Evolutionary conservation across 2,888 invertebrate genomes (phyloP).

Genomic region (Orchestes rusci): DNA sequence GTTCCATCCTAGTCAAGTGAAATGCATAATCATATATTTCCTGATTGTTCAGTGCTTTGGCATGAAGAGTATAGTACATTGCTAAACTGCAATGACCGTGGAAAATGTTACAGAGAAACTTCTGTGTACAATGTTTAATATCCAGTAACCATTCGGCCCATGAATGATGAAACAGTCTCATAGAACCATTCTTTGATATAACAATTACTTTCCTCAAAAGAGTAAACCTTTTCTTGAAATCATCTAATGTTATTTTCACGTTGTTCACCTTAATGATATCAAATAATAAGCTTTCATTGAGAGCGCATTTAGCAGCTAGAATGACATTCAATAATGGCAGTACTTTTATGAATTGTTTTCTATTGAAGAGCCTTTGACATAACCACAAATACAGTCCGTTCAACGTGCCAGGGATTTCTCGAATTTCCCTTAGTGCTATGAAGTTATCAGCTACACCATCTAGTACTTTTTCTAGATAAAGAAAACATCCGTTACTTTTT

Average conservation of each 20-base stretch:
- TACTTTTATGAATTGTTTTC: constrained; percentile 80
- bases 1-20: constrained; percentile 61
- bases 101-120: constrained; percentile 79
- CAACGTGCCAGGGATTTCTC: constrained; percentile 90
- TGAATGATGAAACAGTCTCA: constrained; percentile 85
- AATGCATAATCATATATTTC: constrained; percentile 69
- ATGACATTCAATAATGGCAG: constrained; percentile 80
- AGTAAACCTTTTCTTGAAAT: constrained; percentile 72
- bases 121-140: constrained; percentile 95
- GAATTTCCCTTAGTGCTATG: constrained; percentile 82
- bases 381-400: constrained; percentile 94
- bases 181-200: constrained; percentile 53
- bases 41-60: constrained; percentile 59
- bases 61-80: constrained; percentile 71
- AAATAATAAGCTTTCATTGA: constrained; percentile 75
- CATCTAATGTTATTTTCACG: constrained; percentile 68
- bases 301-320: constrained; percentile 77
- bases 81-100: constrained; percentile 86
- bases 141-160: constrained; percentile 93
- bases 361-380: constrained; percentile 85
- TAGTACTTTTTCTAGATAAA: constrained; percentile 78
- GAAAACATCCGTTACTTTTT: constrained; percentile 89
- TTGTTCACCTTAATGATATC: constrained; percentile 76
- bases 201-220: constrained; percentile 58
- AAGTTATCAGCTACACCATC: constrained; percentile 92